Evolutionary conservation across 2,113 vertebrate species (phyloP).

Genomic region (Channa maculata): DNA sequence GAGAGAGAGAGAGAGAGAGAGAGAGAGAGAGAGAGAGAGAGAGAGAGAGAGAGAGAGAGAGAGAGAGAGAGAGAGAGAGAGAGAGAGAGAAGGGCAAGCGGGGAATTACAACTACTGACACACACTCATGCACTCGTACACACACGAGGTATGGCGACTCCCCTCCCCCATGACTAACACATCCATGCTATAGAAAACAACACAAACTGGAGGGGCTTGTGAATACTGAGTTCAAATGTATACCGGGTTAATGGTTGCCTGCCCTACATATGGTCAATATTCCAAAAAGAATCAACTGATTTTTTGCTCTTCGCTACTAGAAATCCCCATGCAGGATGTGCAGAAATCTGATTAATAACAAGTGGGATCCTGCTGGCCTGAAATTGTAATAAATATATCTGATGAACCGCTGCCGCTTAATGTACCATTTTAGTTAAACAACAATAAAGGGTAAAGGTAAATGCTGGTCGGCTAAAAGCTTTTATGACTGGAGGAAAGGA

Average conservation of each 20-base stretch:
- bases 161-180: constrained; percentile 68
- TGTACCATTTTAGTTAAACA: background rate
- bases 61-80: too few species aligned
- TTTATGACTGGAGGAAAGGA: background rate
- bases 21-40: constrained; percentile 40
- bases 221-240: constrained; percentile 13
- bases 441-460: background rate
- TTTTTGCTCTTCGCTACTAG: background rate
- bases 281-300: constrained; percentile 9
- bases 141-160: constrained; percentile 42
- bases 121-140: constrained; percentile 53
- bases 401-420: constrained; percentile 6
- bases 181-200: constrained; percentile 58
- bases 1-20: constrained; percentile 4
- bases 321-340: constrained; percentile 9
- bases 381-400: constrained; percentile 26
- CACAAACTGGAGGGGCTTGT: constrained; percentile 46
- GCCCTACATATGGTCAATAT: constrained; percentile 44
- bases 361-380: constrained; percentile 7
- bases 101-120: constrained; percentile 62
- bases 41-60: constrained; percentile 48
- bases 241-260: constrained; percentile 3
- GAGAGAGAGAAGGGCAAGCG: background rate
- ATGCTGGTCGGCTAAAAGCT: background rate
- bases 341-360: constrained; percentile 15